Conservation (phyloP, 1,140 invertebrate species). For the Acyrthosiphon pisum region DNA sequence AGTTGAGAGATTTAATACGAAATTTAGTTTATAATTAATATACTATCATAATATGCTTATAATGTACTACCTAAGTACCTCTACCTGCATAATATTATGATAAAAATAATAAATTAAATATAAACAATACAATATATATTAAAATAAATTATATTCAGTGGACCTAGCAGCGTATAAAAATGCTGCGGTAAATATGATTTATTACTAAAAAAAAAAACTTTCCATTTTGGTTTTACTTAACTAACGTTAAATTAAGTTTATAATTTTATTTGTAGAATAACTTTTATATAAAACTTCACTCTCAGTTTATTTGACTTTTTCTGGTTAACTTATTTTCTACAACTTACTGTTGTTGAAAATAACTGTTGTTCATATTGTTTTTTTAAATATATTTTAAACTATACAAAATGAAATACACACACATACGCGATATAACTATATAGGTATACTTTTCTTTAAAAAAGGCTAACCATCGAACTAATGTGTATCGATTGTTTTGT, state of each 20-base stretch:
- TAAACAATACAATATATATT: background rate
- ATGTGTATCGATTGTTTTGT: background rate
- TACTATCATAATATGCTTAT: background rate
- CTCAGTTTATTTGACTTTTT: background rate
- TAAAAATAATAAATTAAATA: background rate
- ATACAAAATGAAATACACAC: background rate
- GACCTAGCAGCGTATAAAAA: background rate
- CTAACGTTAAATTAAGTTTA: conserved; percentile 5
- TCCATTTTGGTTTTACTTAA: background rate
- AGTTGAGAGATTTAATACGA: background rate
- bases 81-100: background rate
- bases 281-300: background rate
- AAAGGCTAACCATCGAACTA: background rate
- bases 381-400: background rate
- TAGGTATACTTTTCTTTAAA: background rate
- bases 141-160: background rate
- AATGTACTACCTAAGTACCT: background rate
- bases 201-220: background rate
- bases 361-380: background rate
- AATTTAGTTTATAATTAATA: background rate
- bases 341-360: background rate
- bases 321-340: conserved; percentile 11
- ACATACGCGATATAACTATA: background rate
- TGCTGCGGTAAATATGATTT: background rate
- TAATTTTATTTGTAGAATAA: conserved; percentile 13